A percentile compares a stretch with the other conserved stretches of the same genome.
phyloP scores from a whole-genome alignment of 2,113 vertebrate species.

The Electrona antarctica region DNA sequence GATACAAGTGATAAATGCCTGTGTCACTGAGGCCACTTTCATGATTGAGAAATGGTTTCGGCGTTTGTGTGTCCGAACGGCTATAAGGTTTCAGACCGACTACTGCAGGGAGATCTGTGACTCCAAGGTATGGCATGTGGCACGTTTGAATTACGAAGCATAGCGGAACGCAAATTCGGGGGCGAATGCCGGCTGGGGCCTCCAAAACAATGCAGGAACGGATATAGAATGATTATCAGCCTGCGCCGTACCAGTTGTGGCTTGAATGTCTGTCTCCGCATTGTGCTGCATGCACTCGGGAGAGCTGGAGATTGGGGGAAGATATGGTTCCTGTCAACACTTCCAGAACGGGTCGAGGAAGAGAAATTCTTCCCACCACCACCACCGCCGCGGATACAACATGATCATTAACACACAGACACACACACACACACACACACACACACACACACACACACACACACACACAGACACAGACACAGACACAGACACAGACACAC shows the following conservation, averaged over 20 bases:
- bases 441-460: background rate
- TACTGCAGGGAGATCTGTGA: background rate
- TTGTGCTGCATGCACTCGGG: background rate
- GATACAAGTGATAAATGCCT: too few species aligned
- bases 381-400: background rate
- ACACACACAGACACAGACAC: background rate
- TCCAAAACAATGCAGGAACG: background rate
- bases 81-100: too few species aligned
- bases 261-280: background rate
- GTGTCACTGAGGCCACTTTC: too few species aligned
- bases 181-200: background rate
- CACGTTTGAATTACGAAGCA: slow-evolving; percentile 46
- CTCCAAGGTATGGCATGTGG: slow-evolving; percentile 20
- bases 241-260: background rate
- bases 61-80: too few species aligned
- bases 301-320: background rate
- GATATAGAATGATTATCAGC: background rate
- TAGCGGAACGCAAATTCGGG: slow-evolving; percentile 7
- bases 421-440: slow-evolving; percentile 16
- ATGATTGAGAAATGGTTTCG: too few species aligned
- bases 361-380: background rate
- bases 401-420: background rate
- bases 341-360: background rate
- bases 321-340: background rate
- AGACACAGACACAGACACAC: too few species aligned